Evolutionary conservation across 2,113 vertebrate species (phyloP).

Genomic region (Leptobrachium leishanense): DNA sequence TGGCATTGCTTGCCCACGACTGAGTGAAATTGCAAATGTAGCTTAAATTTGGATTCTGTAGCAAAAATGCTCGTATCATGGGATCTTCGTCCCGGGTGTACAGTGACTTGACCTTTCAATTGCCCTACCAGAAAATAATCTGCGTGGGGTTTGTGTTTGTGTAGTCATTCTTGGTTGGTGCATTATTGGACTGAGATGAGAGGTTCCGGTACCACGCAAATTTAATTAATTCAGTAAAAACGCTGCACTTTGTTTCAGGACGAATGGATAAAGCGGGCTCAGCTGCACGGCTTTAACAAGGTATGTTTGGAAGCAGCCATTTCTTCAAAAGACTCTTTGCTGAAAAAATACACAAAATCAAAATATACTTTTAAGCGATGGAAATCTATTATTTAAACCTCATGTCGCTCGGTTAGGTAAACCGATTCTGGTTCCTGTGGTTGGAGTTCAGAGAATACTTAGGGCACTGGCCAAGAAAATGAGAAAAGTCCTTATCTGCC

Average conservation of each 20-base stretch:
- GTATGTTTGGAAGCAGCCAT: not conserved
- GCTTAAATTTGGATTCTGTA: too few species aligned
- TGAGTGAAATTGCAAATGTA: too few species aligned
- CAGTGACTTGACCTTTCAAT: too few species aligned
- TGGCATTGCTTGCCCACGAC: too few species aligned
- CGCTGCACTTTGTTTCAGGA: not conserved
- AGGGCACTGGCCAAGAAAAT: not conserved
- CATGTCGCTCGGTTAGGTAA: constrained; percentile 1
- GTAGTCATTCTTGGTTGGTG: not conserved
- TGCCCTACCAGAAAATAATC: too few species aligned
- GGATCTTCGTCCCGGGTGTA: too few species aligned
- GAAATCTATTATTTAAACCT: constrained; percentile 10
- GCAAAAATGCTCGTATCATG: too few species aligned
- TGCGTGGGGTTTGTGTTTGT: not conserved
- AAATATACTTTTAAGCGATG: constrained; percentile 11
- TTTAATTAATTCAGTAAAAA: constrained; percentile 5
- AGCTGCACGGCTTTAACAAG: constrained; percentile 3
- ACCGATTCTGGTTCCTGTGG: not conserved
- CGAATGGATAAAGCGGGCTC: not conserved
- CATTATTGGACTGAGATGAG: constrained; percentile 11
- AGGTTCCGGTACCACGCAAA: not conserved
- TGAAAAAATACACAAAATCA: constrained; percentile 22
- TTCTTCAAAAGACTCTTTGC: constrained; percentile 7
- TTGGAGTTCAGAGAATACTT: not conserved
- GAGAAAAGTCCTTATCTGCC: not conserved